Evolutionary conservation across 2,113 vertebrate genomes (phyloP), one percentile per base, ranked within the genome.

Genomic region (Columbina picui): DNA sequence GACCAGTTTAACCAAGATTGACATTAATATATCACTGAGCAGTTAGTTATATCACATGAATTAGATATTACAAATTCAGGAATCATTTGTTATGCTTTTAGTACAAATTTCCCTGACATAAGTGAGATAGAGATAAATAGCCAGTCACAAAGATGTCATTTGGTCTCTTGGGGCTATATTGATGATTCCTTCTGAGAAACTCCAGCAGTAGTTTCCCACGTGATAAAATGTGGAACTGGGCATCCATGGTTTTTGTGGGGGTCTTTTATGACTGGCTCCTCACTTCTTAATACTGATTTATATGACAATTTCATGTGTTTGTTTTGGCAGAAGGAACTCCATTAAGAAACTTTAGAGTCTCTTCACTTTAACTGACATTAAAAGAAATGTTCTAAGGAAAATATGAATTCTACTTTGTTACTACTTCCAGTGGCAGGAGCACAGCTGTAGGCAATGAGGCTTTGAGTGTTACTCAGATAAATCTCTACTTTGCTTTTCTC

Each of bases 91-190:
- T 94, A 94, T 16, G 60, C 85, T 92, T 96, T 92, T 91, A 95
- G 84, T 70, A 94, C 71, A 90, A 96, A 93, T 95, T 95, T 94
- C 86, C 86, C 82, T 90, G 91, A 93, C 87, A 77, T 59, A 88
- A 87, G 75, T 92, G 76, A 84, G 93, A 90, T 83, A 83, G 91
- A 94, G 91, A 96, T 49, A 97, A 97, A 96, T 94, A 96, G 82
- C 88, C 82, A 77, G 59, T 96, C 90, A 84, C 59, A 53, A 81
- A 84, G 71, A 87, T 89, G 87, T 96, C 92, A 95, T 84, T 74
- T 67, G 75, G 73, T 81, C 87, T 97, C 92, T 78, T 83, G 68
- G 63, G 90, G 34, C n/a, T 86, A 77, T 94, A 96, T 57, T 93
- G 95, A 94, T 83, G 90, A 80, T 36, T 91, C 25, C 47, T 81